phyloP scores from a whole-genome alignment of 2,888 invertebrate species.

The Mythimna albipuncta region DNA sequence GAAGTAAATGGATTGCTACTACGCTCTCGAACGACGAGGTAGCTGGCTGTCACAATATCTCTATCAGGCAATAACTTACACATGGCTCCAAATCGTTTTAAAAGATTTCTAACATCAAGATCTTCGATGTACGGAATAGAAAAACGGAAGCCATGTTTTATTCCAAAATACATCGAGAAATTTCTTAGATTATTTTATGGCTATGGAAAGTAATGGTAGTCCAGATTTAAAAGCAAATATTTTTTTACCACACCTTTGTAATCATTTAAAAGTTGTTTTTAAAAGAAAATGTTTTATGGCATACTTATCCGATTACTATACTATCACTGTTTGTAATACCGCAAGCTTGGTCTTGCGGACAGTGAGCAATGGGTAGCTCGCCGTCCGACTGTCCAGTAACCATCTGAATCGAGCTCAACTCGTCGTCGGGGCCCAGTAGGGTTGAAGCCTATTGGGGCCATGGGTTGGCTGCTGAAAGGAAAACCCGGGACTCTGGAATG shows the following conservation, averaged over 20 bases:
- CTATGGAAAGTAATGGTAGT: not conserved
- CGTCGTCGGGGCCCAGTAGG: too few species aligned
- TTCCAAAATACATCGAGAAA: constrained; percentile 1
- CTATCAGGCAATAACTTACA: constrained; percentile 59
- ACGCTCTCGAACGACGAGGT: constrained; percentile 54
- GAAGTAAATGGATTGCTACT: constrained; percentile 59
- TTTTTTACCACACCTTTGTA: not conserved
- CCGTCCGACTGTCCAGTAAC: too few species aligned
- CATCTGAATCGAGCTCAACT: too few species aligned
- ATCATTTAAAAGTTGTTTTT: not conserved
- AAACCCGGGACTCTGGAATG: too few species aligned
- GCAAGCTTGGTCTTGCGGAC: too few species aligned
- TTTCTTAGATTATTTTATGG: constrained; percentile 13
- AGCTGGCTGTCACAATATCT: constrained; percentile 59
- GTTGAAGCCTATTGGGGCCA: too few species aligned
- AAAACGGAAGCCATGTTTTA: constrained; percentile 36
- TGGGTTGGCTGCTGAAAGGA: too few species aligned
- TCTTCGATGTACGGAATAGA: constrained; percentile 29
- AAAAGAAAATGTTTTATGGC: not conserved
- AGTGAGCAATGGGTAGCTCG: too few species aligned
- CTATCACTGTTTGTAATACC: too few species aligned
- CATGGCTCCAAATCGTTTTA: constrained; percentile 57
- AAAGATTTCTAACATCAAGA: constrained; percentile 58
- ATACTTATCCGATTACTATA: too few species aligned
- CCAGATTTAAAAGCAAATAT: not conserved